Percentiles rank a stretch among this genome's conserved stretches.
Evolutionary conservation across 1,140 invertebrate genomes (phyloP).

Genomic region (Leptinotarsa texana): DNA sequence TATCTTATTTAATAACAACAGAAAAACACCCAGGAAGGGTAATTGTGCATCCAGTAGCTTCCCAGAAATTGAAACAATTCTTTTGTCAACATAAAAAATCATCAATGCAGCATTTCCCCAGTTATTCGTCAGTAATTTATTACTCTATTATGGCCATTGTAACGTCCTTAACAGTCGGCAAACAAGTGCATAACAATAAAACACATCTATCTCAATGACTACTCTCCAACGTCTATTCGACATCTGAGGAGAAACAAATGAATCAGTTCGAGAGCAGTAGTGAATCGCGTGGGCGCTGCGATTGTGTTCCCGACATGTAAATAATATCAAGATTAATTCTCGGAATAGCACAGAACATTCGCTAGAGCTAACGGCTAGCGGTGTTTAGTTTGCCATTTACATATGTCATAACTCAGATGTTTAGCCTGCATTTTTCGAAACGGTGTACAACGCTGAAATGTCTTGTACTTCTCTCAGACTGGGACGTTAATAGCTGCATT

Average conservation of each 20-base stretch:
- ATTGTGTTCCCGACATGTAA: constrained; percentile 11
- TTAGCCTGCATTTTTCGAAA: not conserved
- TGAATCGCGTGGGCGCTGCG: constrained; percentile 7
- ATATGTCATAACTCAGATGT: constrained; percentile 17
- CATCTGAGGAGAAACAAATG: constrained; percentile 4
- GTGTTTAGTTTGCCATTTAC: constrained; percentile 13
- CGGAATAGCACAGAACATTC: constrained; percentile 8
- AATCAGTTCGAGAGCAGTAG: constrained; percentile 11
- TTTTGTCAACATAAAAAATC: no score
- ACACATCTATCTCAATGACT: not conserved
- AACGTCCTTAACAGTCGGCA: not conserved
- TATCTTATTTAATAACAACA: no score
- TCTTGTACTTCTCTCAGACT: not conserved
- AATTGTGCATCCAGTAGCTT: no score
- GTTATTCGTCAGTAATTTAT: no score
- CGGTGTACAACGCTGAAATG: not conserved
- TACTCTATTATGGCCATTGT: no score
- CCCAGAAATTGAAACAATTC: no score
- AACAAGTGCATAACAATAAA: constrained; percentile 6
- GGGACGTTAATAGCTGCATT: not conserved
- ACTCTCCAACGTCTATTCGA: not conserved
- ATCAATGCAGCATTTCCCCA: no score
- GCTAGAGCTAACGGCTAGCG: not conserved
- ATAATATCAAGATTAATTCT: constrained; percentile 19
- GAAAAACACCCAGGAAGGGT: no score